phyloP scores from a whole-genome alignment of 2,888 invertebrate genomes.

The Dicyrtomina minuta region DNA sequence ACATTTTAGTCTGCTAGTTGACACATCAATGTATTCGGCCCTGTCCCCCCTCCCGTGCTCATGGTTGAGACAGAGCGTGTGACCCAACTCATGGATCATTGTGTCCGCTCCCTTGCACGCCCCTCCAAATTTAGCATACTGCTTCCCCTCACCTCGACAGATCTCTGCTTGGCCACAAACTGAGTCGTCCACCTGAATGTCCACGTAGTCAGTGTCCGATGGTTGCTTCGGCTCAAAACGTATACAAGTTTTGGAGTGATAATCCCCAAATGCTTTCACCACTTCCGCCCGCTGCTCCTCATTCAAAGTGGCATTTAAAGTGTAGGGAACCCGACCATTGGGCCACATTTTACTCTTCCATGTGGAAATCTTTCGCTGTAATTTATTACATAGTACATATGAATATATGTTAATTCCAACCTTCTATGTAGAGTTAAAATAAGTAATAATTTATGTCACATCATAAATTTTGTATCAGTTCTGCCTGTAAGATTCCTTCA shows the following conservation, averaged over 20 bases:
- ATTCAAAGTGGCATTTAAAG: constrained; percentile 45
- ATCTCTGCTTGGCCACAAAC: constrained; percentile 49
- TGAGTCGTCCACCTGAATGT: constrained; percentile 44
- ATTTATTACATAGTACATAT: too few relatives aligned
- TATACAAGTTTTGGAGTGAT: constrained; percentile 48
- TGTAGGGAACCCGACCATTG: constrained; percentile 48
- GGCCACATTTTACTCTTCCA: constrained; percentile 50
- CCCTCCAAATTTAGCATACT: constrained; percentile 51
- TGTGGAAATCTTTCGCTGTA: constrained; percentile 18
- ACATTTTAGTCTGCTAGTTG: constrained; percentile 39
- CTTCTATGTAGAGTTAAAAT: too few relatives aligned
- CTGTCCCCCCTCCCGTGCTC: constrained; percentile 47
- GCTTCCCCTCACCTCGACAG: constrained; percentile 46
- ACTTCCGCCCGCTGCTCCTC: constrained; percentile 44
- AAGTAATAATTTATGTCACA: too few relatives aligned
- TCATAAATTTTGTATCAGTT: too few relatives aligned
- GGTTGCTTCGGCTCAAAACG: constrained; percentile 45
- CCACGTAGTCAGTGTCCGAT: constrained; percentile 45
- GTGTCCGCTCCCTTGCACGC: constrained; percentile 45
- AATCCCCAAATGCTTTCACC: constrained; percentile 45
- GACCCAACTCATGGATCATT: constrained; percentile 43
- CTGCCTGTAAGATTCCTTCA: too few relatives aligned
- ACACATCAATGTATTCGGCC: constrained; percentile 48
- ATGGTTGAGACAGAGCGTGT: constrained; percentile 48
- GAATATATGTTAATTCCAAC: too few relatives aligned